Conservation (phyloP, 2,888 invertebrate genomes). For the Drosophila histrio region DNA sequence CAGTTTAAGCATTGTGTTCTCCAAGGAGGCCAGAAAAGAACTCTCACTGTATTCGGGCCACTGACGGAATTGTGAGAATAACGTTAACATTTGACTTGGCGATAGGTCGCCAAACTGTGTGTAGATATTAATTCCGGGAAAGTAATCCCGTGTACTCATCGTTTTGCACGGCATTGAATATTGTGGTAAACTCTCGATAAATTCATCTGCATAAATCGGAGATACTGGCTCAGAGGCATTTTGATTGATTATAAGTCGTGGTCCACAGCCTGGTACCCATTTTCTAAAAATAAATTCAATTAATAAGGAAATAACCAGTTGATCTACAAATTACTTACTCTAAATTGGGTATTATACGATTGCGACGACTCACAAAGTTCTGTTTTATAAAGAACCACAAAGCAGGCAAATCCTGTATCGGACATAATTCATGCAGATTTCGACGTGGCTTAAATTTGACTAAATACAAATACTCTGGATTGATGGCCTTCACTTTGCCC, state of each 20-base stretch:
- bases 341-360: slow-evolving; percentile 88
- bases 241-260: slow-evolving; percentile 85
- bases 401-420: slow-evolving; percentile 86
- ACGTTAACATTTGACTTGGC: slow-evolving; percentile 87
- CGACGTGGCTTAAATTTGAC: slow-evolving; percentile 88
- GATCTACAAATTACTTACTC: slow-evolving; percentile 86
- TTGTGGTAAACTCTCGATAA: slow-evolving; percentile 64
- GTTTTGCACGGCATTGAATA: slow-evolving; percentile 73
- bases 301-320: background rate
- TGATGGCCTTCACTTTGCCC: slow-evolving; percentile 78
- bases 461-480: slow-evolving; percentile 87
- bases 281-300: slow-evolving; percentile 84
- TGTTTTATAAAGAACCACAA: slow-evolving; percentile 90
- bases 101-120: slow-evolving; percentile 89
- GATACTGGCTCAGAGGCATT: slow-evolving; percentile 15
- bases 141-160: slow-evolving; percentile 76
- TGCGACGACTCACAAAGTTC: slow-evolving; percentile 86
- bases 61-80: slow-evolving; percentile 86
- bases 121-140: slow-evolving; percentile 88
- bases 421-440: slow-evolving; percentile 85
- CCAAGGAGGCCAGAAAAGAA: slow-evolving; percentile 88
- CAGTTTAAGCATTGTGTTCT: slow-evolving; percentile 86
- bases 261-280: slow-evolving; percentile 90
- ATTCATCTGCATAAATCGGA: slow-evolving; percentile 60
- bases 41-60: slow-evolving; percentile 89